These are phyloP conservation scores for Phyllopteryx taeniolatus DNA, from an alignment of 2,113 vertebrate genomes.

Conservation along the genomic window DNA sequence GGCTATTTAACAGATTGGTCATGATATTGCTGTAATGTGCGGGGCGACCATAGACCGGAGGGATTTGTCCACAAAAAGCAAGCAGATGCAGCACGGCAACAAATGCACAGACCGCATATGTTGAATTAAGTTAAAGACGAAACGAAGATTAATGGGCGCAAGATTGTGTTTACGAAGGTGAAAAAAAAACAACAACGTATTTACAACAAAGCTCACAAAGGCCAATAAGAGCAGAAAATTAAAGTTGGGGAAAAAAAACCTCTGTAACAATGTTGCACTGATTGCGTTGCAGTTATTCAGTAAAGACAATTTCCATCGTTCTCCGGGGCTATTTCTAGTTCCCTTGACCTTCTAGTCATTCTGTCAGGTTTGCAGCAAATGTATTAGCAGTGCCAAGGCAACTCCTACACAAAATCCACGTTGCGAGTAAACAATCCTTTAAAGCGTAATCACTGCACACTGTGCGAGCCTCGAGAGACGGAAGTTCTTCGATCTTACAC, in stretches of 20 bases:
- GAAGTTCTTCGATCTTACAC: not conserved
- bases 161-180: not conserved
- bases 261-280: not conserved
- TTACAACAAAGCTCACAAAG: not conserved
- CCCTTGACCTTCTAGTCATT: not conserved
- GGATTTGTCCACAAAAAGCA: not conserved
- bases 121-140: conserved; percentile 9
- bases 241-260: not conserved
- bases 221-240: not conserved
- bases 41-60: not conserved
- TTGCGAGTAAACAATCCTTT: conserved; percentile 1
- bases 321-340: not conserved
- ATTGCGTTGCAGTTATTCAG: not conserved
- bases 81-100: not conserved
- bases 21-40: conserved; percentile 13
- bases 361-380: not conserved
- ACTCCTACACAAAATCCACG: conserved; percentile 5
- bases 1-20: conserved; percentile 25
- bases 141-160: not conserved
- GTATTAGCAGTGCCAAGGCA: conserved; percentile 7
- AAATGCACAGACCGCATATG: not conserved
- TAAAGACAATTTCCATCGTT: not conserved
- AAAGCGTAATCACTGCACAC: conserved; percentile 4
- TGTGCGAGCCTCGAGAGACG: not conserved
- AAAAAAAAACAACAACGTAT: not conserved